A percentile compares a stretch with the other conserved stretches of the same genome.
Evolutionary conservation across 2,888 invertebrate genomes (phyloP).

Genomic region (Muschampia plurimacula): DNA sequence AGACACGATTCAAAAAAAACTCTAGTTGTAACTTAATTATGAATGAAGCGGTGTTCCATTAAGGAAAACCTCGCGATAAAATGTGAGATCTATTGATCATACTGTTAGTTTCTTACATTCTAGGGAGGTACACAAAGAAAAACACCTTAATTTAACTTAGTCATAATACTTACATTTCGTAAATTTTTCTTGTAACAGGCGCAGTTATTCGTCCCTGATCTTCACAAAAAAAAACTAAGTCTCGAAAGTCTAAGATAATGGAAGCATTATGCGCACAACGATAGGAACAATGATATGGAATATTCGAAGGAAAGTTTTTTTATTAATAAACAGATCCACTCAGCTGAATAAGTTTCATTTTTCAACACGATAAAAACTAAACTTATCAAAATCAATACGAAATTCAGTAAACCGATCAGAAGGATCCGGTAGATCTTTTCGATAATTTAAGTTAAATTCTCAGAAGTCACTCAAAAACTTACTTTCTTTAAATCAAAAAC

Average conservation of each 20-base stretch:
- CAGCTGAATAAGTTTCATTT: constrained; percentile 15
- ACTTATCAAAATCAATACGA: constrained; percentile 30
- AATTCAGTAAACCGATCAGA: constrained; percentile 6
- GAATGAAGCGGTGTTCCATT: not conserved
- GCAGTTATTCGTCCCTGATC: constrained; percentile 24
- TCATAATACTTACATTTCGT: constrained; percentile 30
- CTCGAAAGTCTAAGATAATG: constrained; percentile 25
- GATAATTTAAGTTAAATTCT: not conserved
- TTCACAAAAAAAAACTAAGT: constrained; percentile 28
- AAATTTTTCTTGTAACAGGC: constrained; percentile 3
- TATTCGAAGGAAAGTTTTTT: not conserved
- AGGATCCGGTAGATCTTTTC: not conserved
- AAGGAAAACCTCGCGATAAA: not conserved
- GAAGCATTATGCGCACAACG: constrained; percentile 23
- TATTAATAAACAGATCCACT: constrained; percentile 4
- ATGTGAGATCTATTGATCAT: not conserved
- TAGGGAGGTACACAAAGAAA: not conserved
- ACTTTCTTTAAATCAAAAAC: not conserved
- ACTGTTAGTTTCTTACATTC: not conserved
- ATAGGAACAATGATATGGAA: constrained; percentile 1
- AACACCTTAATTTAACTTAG: not conserved
- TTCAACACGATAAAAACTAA: constrained; percentile 8
- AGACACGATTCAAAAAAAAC: not conserved
- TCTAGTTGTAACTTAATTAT: not conserved
- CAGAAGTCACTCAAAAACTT: not conserved